Evolutionary conservation across 2,888 invertebrate genomes (phyloP).

Genomic region (Blera fallax): DNA sequence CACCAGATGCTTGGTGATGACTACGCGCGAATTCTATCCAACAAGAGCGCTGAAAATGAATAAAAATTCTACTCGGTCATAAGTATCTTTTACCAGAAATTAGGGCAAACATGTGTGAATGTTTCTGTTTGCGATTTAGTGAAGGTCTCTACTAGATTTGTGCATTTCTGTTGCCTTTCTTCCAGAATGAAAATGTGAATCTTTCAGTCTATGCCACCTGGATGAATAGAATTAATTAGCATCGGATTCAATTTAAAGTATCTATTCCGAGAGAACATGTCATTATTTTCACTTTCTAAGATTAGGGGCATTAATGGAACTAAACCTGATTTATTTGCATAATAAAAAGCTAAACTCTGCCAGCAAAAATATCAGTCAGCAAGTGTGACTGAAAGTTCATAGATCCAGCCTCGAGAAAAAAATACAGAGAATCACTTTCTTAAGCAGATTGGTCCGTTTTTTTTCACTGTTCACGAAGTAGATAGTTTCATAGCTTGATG

Average conservation of each 20-base stretch:
- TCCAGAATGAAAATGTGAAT: not conserved
- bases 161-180: not conserved
- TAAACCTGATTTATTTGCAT: slow-evolving; percentile 15
- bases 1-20: not conserved
- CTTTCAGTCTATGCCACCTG: not conserved
- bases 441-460: not conserved
- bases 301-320: not conserved
- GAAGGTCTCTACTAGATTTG: not conserved
- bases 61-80: not conserved
- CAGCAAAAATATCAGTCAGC: too few relatives aligned
- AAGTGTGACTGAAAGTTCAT: too few relatives aligned
- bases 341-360: not conserved
- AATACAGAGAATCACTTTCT: not conserved
- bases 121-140: not conserved
- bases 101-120: slow-evolving; percentile 5
- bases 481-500: not conserved
- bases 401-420: not conserved
- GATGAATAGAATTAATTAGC: not conserved
- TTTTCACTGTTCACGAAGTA: not conserved
- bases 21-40: not conserved
- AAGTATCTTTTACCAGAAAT: not conserved
- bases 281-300: slow-evolving; percentile 14
- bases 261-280: not conserved
- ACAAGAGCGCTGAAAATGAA: not conserved
- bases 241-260: not conserved